phyloP scores from a whole-genome alignment of 2,113 vertebrate species.

The Trogon melanurus region DNA sequence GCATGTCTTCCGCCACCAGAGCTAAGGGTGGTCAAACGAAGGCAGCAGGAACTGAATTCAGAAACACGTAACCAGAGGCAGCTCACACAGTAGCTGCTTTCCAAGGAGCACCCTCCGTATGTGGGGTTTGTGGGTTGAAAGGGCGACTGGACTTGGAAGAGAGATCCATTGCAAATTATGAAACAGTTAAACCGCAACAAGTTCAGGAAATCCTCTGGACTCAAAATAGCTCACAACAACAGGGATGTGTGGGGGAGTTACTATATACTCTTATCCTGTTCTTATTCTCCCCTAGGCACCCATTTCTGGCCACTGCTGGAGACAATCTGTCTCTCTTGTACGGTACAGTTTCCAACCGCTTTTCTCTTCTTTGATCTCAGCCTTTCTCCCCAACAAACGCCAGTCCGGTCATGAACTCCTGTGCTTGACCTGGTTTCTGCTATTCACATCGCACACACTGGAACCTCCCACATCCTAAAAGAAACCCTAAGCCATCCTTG shows the following conservation, averaged over 20 bases:
- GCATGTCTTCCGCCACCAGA: background rate
- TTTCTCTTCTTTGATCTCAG: background rate
- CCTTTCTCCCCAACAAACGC: background rate
- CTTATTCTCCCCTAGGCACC: background rate
- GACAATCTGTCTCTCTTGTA: background rate
- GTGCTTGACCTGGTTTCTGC: background rate
- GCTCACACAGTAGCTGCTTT: background rate
- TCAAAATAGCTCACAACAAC: slow-evolving; percentile 40
- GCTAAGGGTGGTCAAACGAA: background rate
- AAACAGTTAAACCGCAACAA: slow-evolving; percentile 32
- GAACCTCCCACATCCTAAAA: slow-evolving; percentile 10
- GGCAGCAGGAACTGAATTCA: background rate
- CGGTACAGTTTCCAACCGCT: background rate
- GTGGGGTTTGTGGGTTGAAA: background rate
- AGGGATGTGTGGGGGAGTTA: slow-evolving; percentile 3
- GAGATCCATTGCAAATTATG: background rate
- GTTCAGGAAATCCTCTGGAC: slow-evolving; percentile 37
- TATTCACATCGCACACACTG: background rate
- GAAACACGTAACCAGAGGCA: background rate
- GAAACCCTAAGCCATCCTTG: background rate
- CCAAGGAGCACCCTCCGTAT: background rate
- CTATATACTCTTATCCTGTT: background rate
- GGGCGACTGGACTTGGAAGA: background rate
- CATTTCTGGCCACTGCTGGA: background rate
- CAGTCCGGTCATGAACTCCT: background rate